Conservation (phyloP, 2,888 invertebrate genomes). For the Candidula unifasciata region DNA sequence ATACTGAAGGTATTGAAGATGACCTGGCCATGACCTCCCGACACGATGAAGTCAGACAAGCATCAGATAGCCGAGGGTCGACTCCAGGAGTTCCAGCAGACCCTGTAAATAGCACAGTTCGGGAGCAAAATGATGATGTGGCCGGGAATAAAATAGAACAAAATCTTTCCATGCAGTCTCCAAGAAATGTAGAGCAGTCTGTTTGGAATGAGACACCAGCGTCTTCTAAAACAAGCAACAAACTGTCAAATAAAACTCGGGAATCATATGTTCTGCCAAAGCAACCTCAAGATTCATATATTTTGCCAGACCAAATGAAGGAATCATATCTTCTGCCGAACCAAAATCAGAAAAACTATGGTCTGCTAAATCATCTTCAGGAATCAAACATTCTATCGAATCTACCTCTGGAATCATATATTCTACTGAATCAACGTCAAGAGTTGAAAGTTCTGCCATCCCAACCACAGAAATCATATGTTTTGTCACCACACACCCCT, state of each 20-base stretch:
- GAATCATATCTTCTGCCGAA: too few species aligned
- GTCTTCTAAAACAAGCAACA: not conserved
- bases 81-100: conserved; percentile 17
- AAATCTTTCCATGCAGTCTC: not conserved
- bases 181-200: not conserved
- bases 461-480: not conserved
- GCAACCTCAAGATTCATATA: too few species aligned
- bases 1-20: conserved; percentile 47
- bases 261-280: not conserved
- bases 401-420: not conserved
- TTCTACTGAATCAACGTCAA: too few species aligned
- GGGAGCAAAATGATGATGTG: not conserved
- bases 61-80: conserved; percentile 29
- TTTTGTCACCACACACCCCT: not conserved
- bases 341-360: too few species aligned
- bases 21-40: conserved; percentile 3
- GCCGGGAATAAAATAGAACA: not conserved
- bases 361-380: too few species aligned
- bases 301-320: too few species aligned
- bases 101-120: not conserved
- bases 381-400: not conserved
- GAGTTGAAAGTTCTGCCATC: not conserved
- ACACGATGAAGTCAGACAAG: conserved; percentile 24
- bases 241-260: not conserved
- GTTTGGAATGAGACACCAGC: not conserved